Conservation (phyloP, 2,113 vertebrate species). For the Heloderma charlesbogerti region DNA sequence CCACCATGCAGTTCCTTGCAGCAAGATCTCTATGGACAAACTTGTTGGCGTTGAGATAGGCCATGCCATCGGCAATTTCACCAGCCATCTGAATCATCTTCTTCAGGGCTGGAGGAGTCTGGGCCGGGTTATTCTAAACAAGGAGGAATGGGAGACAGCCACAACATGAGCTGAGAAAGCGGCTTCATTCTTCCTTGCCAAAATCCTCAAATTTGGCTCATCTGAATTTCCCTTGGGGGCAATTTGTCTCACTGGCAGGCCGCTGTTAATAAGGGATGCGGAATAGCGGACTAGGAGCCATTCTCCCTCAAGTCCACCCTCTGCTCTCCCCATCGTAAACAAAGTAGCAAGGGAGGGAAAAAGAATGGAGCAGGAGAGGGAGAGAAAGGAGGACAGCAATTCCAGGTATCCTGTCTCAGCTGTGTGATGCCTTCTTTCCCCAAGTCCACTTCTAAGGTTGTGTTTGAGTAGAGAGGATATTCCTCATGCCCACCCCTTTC, state of each 20-base stretch:
- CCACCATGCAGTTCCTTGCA: constrained; percentile 98
- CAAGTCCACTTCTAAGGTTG: not conserved
- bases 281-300: not conserved
- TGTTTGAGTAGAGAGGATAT: not conserved
- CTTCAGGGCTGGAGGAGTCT: constrained; percentile 91
- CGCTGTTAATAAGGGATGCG: not conserved
- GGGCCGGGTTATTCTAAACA: constrained; percentile 84
- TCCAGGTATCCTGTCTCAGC: not conserved
- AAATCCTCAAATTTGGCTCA: not conserved
- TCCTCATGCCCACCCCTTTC: not conserved
- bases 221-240: not conserved
- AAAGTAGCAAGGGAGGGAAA: too few relatives aligned
- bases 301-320: not conserved
- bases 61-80: constrained; percentile 98
- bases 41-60: constrained; percentile 98
- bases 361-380: not conserved
- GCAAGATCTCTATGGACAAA: constrained; percentile 98
- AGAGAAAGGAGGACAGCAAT: too few relatives aligned
- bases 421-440: not conserved
- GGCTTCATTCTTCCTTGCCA: not conserved
- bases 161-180: not conserved
- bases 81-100: constrained; percentile 99
- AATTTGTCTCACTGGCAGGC: not conserved
- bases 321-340: not conserved
- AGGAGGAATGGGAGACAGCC: not conserved